Evolutionary conservation across 2,797 vertebrate genomes (phyloP), one percentile per base, ranked within the genome.

Genomic region (Hyperoplus immaculatus): DNA sequence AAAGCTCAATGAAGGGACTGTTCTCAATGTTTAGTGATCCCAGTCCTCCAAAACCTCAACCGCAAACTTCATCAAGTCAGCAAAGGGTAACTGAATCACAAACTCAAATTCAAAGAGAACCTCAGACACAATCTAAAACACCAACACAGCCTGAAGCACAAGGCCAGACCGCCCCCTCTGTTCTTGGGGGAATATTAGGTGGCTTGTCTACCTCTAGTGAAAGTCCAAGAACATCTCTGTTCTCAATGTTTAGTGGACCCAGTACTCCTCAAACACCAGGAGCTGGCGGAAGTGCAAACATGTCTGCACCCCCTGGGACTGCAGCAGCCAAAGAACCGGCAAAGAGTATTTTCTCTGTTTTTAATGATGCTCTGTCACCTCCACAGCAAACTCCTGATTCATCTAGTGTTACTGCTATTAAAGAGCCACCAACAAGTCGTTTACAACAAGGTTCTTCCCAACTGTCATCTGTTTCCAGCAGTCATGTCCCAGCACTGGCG

Each of bases 141-240:
- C 86, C 88, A 79, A 49, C 69, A 72, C 81, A 86, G 47, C 50
- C 88, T 70, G 79, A 83, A 72, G 9, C 85, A 77, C 89, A 93
- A 72, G 81, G 61, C 29, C 89, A 88, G 41, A 63, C 86, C 50
- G 51, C 78, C 16, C 55, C 82, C 10, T 94, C 94, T 77, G 83
- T 94, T 67, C 87, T 95, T 68, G 93, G 92, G 9, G 94, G 93
- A 58, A 58, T 95, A 77, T 86, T 95, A 1, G 86, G 91, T 75
- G 90, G 93, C 6, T 76, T 94, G 50, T 92, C 93, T 71, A 70
- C 65, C 14, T 88, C 93, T 15, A 92, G 51, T 89, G 93, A 95
- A 74, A 88, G 80, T 89, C 85, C 93, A 75, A 87, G 76, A 74
- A 95, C 93, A 87, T 56, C 84, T 59, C 85, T 95, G 54, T 93